A percentile compares a stretch with the other conserved stretches of the same genome.
Evolutionary conservation across 2,113 vertebrate species (phyloP).

Genomic region (Isurus oxyrinchus): DNA sequence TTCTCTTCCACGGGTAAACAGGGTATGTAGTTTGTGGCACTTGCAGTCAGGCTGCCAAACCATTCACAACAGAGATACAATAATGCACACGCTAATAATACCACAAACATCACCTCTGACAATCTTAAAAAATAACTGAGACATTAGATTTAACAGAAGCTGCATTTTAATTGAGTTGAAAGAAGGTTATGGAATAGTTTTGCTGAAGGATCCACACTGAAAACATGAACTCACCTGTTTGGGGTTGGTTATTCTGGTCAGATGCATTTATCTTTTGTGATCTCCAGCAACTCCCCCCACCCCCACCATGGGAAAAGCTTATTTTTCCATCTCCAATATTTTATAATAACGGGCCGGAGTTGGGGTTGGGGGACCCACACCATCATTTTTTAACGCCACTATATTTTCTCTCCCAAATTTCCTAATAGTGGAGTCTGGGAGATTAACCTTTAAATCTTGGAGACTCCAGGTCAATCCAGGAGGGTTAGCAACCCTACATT

Average conservation of each 20-base stretch:
- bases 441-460: neutral
- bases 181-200: neutral
- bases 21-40: neutral
- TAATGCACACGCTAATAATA: neutral
- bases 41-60: neutral
- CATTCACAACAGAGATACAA: neutral
- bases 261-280: neutral
- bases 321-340: neutral
- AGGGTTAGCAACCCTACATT: neutral
- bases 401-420: neutral
- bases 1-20: neutral
- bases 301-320: neutral
- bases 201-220: neutral
- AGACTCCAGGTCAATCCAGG: neutral
- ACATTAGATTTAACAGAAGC: neutral
- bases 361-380: neutral
- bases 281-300: neutral
- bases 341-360: neutral
- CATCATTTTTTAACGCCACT: neutral
- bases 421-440: neutral
- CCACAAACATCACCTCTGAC: neutral
- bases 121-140: neutral
- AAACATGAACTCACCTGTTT: neutral
- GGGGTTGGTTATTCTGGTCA: neutral
- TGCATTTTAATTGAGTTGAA: neutral